Evolutionary conservation across 2,888 invertebrate genomes (phyloP).

Genomic region (Eristalis arbustorum): DNA sequence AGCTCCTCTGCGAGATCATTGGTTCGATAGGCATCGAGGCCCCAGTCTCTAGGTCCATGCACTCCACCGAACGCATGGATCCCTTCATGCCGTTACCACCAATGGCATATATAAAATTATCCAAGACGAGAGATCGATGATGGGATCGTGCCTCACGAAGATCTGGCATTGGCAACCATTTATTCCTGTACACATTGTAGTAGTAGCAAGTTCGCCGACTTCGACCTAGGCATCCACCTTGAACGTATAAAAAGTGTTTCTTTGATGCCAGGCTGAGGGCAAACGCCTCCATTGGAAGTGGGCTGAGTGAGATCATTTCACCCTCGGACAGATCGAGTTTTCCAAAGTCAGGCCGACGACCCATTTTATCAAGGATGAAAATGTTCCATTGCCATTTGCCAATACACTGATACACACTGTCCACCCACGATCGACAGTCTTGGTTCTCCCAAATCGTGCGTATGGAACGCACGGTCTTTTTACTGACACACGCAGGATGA

Average conservation of each 20-base stretch:
- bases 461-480: slow-evolving; percentile 70
- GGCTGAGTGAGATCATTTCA: slow-evolving; percentile 70
- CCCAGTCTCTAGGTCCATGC: slow-evolving; percentile 73
- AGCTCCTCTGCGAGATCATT: slow-evolving; percentile 74
- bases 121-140: slow-evolving; percentile 74
- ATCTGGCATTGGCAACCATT: slow-evolving; percentile 72
- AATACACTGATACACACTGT: slow-evolving; percentile 70
- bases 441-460: slow-evolving; percentile 68
- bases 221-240: slow-evolving; percentile 74
- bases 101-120: slow-evolving; percentile 73
- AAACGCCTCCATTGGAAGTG: slow-evolving; percentile 73
- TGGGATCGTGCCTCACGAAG: slow-evolving; percentile 73
- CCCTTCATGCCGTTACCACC: slow-evolving; percentile 73
- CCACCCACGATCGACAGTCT: slow-evolving; percentile 72
- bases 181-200: slow-evolving; percentile 74
- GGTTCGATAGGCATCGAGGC: slow-evolving; percentile 72
- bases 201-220: slow-evolving; percentile 73
- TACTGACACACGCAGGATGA: slow-evolving; percentile 74
- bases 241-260: slow-evolving; percentile 74
- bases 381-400: slow-evolving; percentile 73
- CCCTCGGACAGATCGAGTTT: slow-evolving; percentile 72
- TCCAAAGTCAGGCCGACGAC: slow-evolving; percentile 72
- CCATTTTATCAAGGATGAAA: slow-evolving; percentile 76
- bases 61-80: slow-evolving; percentile 72
- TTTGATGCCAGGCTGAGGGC: slow-evolving; percentile 73